Percentiles rank a stretch among this genome's conserved stretches.
phyloP scores from a whole-genome alignment of 2,797 vertebrate species.

The Diplodus sargus region DNA sequence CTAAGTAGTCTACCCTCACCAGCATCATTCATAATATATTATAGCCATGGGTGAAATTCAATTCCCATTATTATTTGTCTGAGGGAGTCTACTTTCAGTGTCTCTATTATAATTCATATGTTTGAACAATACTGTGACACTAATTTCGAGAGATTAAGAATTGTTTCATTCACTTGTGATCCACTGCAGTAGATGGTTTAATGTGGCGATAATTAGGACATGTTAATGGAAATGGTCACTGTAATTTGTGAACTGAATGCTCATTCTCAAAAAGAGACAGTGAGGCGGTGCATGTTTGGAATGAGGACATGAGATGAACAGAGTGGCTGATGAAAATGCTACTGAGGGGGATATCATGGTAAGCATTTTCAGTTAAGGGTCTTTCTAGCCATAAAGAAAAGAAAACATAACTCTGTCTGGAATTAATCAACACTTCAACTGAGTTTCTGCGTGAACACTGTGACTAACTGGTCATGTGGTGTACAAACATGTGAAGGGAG shows the following conservation, averaged over 20 bases:
- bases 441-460: constrained; percentile 21
- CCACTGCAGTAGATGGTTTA: constrained; percentile 22
- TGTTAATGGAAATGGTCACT: constrained; percentile 26
- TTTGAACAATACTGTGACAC: constrained; percentile 27
- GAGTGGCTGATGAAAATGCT: constrained; percentile 42
- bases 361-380: constrained; percentile 26
- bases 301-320: constrained; percentile 53
- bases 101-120: constrained; percentile 30
- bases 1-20: constrained; percentile 48
- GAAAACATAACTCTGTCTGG: neutral
- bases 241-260: constrained; percentile 30
- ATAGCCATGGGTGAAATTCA: constrained; percentile 66
- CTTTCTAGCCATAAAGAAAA: constrained; percentile 3
- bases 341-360: constrained; percentile 35
- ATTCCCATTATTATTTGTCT: constrained; percentile 52
- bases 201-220: constrained; percentile 24
- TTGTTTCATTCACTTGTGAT: constrained; percentile 26
- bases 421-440: constrained; percentile 23
- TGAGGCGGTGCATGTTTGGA: constrained; percentile 7
- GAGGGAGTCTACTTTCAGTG: constrained; percentile 21
- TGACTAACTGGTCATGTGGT: constrained; percentile 26
- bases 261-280: constrained; percentile 18
- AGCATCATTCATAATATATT: constrained; percentile 70
- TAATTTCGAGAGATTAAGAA: constrained; percentile 7
- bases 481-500: constrained; percentile 23